Evolutionary conservation across 2,113 vertebrate species (phyloP), one percentile per base, ranked within the genome.

Genomic region (Cairina moschata): DNA sequence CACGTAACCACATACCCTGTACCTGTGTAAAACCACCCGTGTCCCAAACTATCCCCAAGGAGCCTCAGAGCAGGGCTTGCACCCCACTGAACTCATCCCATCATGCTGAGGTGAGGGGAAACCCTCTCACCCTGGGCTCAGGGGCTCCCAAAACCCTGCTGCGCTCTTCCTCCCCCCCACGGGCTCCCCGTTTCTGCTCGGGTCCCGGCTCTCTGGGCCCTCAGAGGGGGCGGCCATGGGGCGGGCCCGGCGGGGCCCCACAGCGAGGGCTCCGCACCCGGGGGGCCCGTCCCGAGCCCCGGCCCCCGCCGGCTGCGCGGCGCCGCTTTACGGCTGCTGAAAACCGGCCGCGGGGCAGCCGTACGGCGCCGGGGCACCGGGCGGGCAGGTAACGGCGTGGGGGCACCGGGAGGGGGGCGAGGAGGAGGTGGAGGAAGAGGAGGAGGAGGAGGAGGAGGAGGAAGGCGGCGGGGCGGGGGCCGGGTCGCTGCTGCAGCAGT

Each of bases 301-400:
- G 12, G 48, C 48, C 48, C 48, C 48, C 6, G 48, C 48, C 22
- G 48, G 48, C 48, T 68, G 71, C 83, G 79, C 89, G 71, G 46
- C 32, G 46, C 93, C 93, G 90, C 97, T 97, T 97, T 97, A 95
- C 97, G 97, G 96, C 97, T 97, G 97, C 97, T 95, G 97, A 94
- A 97, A 96, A 94, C 89, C 82, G 67, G 91, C 81, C 93, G 73
- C 79, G 58, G 79, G 76, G 96, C 97, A 48, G 96, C 94, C 90
- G 96, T 95, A 83, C 94, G 79, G 94, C 96, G 72, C 76, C 91
- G 69, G 84, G 68, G 90, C 85, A 36, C 44, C 75, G 87, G 50
- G 78, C 38, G 72, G 74, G 81, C 81, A 81, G 91, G 91, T 86
- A 81, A 59, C 55, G 48, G 85, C 44, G 54, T 58, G 46, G 46